Conservation (phyloP, 2,797 vertebrate species). For the Diplodus sargus region DNA sequence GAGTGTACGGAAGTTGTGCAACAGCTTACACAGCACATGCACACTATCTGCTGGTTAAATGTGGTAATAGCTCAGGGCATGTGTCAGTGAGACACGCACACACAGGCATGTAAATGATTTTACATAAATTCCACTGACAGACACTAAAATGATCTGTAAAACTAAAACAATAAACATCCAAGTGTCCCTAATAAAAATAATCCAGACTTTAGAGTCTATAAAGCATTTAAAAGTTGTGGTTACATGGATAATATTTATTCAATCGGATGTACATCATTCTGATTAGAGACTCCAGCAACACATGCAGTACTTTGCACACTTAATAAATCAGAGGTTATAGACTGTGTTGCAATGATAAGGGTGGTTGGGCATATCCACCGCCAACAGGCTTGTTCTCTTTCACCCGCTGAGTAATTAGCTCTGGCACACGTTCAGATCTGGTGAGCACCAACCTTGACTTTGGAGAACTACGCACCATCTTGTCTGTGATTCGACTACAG, state of each 20-base stretch:
- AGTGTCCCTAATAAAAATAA: not conserved
- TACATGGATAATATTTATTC: no score
- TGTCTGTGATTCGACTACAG: slow-evolving; percentile 32
- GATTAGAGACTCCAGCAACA: not conserved
- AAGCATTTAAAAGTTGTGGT: not conserved
- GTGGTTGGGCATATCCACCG: not conserved
- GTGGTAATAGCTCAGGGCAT: slow-evolving; percentile 51
- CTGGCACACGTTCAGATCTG: slow-evolving; percentile 2
- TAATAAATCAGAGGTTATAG: not conserved
- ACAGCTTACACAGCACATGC: slow-evolving; percentile 26
- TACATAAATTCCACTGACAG: not conserved
- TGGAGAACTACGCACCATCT: not conserved
- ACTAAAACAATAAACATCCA: not conserved
- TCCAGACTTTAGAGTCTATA: no score
- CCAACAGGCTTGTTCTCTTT: not conserved
- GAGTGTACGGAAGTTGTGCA: slow-evolving; percentile 1
- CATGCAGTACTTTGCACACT: not conserved
- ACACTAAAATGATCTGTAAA: not conserved
- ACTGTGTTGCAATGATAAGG: not conserved
- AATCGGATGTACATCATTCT: no score
- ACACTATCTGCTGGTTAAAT: slow-evolving; percentile 59
- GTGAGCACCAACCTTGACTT: not conserved
- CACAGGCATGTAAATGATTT: not conserved
- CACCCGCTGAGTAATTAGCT: not conserved
- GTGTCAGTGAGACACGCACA: not conserved